A percentile compares a stretch with the other conserved stretches of the same genome.
Conservation (phyloP, 1,140 invertebrate species). For the Zaprionus ghesquierei region DNA sequence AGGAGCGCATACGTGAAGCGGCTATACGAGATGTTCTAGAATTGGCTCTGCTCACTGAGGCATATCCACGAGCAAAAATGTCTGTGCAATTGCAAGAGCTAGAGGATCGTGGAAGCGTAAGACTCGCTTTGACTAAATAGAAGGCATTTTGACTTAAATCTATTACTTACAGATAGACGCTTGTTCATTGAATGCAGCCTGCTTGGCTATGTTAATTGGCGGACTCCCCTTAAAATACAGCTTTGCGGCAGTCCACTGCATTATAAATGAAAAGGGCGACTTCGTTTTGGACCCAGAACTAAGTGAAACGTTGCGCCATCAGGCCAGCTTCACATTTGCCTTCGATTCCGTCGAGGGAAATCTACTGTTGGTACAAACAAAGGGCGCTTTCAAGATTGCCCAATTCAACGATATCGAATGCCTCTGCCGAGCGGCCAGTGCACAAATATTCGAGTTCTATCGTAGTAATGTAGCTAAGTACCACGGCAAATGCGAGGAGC, state of each 20-base stretch:
- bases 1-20: constrained; percentile 89
- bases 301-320: constrained; percentile 67
- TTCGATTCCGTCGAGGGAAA: constrained; percentile 88
- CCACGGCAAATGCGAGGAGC: constrained; percentile 44
- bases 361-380: constrained; percentile 86
- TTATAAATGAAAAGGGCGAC: constrained; percentile 86
- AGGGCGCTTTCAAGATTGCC: constrained; percentile 86
- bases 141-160: not conserved
- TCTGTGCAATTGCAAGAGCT: constrained; percentile 93
- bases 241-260: constrained; percentile 90
- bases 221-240: constrained; percentile 91
- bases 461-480: constrained; percentile 82
- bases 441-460: constrained; percentile 89
- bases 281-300: constrained; percentile 87
- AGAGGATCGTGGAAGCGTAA: constrained; percentile 92
- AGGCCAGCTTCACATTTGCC: constrained; percentile 87
- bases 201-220: constrained; percentile 91
- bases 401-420: constrained; percentile 86
- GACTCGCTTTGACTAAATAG: constrained; percentile 27
- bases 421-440: constrained; percentile 86
- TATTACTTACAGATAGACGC: constrained; percentile 86
- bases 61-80: constrained; percentile 91
- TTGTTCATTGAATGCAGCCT: constrained; percentile 91
- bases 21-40: constrained; percentile 91
- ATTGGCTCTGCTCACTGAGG: constrained; percentile 86